Conservation (phyloP, 2,888 invertebrate species). For the Folsomia candida region DNA sequence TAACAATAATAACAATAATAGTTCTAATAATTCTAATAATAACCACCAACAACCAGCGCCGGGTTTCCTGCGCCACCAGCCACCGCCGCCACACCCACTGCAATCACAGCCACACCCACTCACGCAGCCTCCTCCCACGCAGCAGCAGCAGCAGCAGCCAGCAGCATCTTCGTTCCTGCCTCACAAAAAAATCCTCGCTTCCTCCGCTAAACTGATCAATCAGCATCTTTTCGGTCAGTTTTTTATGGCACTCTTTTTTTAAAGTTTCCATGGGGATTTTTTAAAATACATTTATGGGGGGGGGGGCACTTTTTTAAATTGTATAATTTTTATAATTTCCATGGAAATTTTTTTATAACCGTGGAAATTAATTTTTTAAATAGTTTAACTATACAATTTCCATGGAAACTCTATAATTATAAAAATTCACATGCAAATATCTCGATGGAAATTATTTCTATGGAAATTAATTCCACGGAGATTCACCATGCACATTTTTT, state of each 20-base stretch:
- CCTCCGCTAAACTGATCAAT: slow-evolving; percentile 70
- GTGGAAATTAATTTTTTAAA: too few relatives aligned
- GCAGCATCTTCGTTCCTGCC: slow-evolving; percentile 55
- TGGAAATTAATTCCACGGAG: too few relatives aligned
- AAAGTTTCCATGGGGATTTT: not conserved
- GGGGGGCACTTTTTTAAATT: not conserved
- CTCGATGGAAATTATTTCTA: not conserved
- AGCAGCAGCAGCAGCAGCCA: slow-evolving; percentile 14
- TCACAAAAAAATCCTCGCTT: slow-evolving; percentile 66
- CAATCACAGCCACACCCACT: too few relatives aligned
- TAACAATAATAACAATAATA: not conserved
- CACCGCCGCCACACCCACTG: too few relatives aligned
- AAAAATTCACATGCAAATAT: not conserved
- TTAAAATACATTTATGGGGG: too few relatives aligned
- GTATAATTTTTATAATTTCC: not conserved
- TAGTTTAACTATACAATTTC: not conserved
- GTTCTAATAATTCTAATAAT: not conserved
- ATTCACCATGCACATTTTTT: too few relatives aligned
- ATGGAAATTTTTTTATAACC: not conserved
- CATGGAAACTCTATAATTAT: not conserved
- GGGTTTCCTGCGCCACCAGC: too few relatives aligned
- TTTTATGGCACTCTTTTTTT: slow-evolving; percentile 46
- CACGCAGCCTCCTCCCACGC: too few relatives aligned
- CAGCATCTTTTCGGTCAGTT: slow-evolving; percentile 70
- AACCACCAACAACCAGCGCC: not conserved